Conservation (phyloP, 2,888 invertebrate species). For the Mantis religiosa region DNA sequence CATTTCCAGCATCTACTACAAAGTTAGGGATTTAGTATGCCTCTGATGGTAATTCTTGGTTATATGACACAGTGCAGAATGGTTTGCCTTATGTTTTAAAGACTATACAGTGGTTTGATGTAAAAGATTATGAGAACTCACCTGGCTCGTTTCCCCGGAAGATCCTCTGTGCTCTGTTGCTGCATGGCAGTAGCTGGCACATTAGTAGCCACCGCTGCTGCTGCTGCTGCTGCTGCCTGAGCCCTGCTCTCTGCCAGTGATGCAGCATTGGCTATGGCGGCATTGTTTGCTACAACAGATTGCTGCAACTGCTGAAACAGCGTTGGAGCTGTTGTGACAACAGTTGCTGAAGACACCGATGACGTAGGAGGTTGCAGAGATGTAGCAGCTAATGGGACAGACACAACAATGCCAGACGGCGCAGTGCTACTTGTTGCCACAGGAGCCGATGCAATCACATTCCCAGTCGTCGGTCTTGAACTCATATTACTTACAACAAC, state of each 20-base stretch:
- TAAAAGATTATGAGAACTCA: conserved; percentile 38
- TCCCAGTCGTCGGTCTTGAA: not conserved
- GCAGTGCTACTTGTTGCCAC: not conserved
- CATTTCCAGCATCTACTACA: too few species aligned
- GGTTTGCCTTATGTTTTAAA: too few species aligned
- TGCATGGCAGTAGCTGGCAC: not conserved
- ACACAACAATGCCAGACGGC: conserved; percentile 23
- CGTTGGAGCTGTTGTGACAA: conserved; percentile 39
- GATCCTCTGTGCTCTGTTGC: conserved; percentile 44
- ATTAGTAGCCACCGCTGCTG: not conserved
- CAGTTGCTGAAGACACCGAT: conserved; percentile 1
- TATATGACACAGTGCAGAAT: too few species aligned
- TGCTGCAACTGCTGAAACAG: conserved; percentile 44
- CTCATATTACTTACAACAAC: conserved; percentile 22
- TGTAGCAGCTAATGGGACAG: conserved; percentile 27
- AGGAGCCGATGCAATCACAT: conserved; percentile 14
- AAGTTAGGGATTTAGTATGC: too few species aligned
- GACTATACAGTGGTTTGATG: too few species aligned
- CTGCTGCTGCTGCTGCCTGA: not conserved
- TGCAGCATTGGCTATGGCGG: not conserved
- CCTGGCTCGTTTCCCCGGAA: conserved; percentile 55
- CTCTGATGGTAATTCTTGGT: too few species aligned
- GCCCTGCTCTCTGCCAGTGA: not conserved
- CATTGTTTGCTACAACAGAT: conserved; percentile 17
- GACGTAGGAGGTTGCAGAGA: conserved; percentile 21